phyloP scores from a whole-genome alignment of 1,140 invertebrate genomes.

The Megathymus violae region DNA sequence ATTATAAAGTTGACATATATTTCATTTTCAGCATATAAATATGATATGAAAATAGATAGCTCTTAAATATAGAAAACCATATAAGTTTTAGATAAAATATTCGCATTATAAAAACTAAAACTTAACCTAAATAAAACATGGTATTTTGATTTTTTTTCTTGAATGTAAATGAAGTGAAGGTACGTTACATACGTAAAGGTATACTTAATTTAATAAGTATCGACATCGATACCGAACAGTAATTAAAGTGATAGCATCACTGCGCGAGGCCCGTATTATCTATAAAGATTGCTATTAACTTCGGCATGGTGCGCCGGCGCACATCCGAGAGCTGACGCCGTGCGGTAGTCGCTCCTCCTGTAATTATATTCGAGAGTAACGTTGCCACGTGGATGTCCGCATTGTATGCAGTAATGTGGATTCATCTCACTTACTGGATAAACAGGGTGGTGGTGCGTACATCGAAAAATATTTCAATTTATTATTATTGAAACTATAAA shows the following conservation, averaged over 20 bases:
- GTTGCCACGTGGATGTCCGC: slow-evolving; percentile 41
- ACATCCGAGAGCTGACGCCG: slow-evolving; percentile 71
- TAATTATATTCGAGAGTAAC: slow-evolving; percentile 63
- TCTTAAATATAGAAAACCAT: too few species aligned
- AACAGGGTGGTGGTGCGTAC: too few species aligned
- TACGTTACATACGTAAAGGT: slow-evolving; percentile 18
- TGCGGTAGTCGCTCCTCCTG: slow-evolving; percentile 54
- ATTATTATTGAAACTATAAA: too few species aligned
- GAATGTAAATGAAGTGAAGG: slow-evolving; percentile 36
- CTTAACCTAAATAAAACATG: too few species aligned
- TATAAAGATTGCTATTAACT: slow-evolving; percentile 81
- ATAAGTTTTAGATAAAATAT: too few species aligned
- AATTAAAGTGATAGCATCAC: slow-evolving; percentile 59
- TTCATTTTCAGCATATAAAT: too few species aligned
- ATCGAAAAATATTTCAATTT: too few species aligned
- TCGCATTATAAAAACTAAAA: too few species aligned
- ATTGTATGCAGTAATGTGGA: too few species aligned
- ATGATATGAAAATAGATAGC: too few species aligned
- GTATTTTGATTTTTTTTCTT: slow-evolving; percentile 6
- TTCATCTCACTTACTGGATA: too few species aligned
- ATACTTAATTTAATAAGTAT: slow-evolving; percentile 54
- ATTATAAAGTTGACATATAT: too few species aligned
- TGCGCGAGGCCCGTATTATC: slow-evolving; percentile 62
- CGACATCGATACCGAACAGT: slow-evolving; percentile 63
- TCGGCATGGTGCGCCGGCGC: slow-evolving; percentile 62